Evolutionary conservation across 2,888 invertebrate species (phyloP).

Genomic region (Leucania comma): DNA sequence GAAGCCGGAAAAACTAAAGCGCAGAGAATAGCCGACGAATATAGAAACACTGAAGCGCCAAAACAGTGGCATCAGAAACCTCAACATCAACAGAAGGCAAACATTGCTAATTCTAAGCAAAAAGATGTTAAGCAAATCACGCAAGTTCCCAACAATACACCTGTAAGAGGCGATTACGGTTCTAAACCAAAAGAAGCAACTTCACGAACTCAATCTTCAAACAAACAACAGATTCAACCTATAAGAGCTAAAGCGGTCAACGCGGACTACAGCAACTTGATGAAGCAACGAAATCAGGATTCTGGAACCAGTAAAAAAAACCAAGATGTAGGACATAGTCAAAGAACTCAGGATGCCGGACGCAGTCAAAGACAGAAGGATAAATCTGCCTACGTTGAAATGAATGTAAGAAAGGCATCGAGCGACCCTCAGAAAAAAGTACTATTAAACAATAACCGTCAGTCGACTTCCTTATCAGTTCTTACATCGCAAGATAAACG

Average conservation of each 20-base stretch:
- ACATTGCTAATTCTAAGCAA: conserved; percentile 11
- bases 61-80: conserved; percentile 38
- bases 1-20: conserved; percentile 18
- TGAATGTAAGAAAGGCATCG: conserved; percentile 68
- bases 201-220: conserved; percentile 4
- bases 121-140: conserved; percentile 14
- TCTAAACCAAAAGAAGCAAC: conserved; percentile 30
- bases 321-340: conserved; percentile 1
- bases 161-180: conserved; percentile 24
- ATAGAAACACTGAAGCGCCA: conserved; percentile 46
- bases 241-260: conserved; percentile 48
- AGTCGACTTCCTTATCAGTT: conserved; percentile 40
- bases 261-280: conserved; percentile 39
- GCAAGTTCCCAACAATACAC: conserved; percentile 21
- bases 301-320: conserved; percentile 6
- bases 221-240: conserved; percentile 37
- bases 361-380: conserved; percentile 27
- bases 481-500: conserved; percentile 57
- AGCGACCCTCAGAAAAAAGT: conserved; percentile 67
- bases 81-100: conserved; percentile 28
- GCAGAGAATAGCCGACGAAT: conserved; percentile 40
- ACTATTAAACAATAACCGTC: conserved; percentile 66
- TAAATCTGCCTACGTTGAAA: conserved; percentile 62
- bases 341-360: conserved; percentile 16
- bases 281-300: conserved; percentile 38